Evolutionary conservation across 2,113 vertebrate genomes (phyloP), one percentile per base, ranked within the genome.

Genomic region (Callithrix jacchus): DNA sequence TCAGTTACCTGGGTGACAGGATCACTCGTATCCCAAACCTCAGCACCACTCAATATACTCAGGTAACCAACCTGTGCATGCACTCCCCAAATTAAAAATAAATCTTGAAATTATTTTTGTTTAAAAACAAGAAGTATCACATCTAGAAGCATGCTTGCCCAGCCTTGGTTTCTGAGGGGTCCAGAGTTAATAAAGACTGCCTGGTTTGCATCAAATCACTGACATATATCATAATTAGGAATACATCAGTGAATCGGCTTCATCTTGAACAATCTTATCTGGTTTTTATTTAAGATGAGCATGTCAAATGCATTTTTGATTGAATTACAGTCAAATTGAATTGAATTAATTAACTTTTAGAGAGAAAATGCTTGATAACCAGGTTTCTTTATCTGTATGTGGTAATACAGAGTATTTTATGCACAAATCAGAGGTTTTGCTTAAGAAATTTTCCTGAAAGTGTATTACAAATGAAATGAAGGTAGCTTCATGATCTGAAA

Each of bases 301-400:
- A 83, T 10, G 8, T 93, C 73, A 93, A 94, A 83, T 94, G 52
- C 12, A 70, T 23, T 87, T 76, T 84, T 89, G 32, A 88, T 74
- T 83, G 58, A 92, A 96, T 91, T 96, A 95, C 20, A 91, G 76
- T 61, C 25, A n/a, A n/a, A n/a, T n/a, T n/a, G n/a, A n/a, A n/a
- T n/a, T n/a, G n/a, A n/a, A n/a, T n/a, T n/a, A n/a, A n/a, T 88
- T 88, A 76, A 66, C 66, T 94, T 21, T 68, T 73, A 89, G n/a
- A 11, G 35, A 76, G 20, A 20, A 95, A 95, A 80, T 66, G 10
- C 68, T 70, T 68, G 49, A 45, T 74, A n/a, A 84, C 16, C 11
- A 83, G 45, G 2, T 96, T 96, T 88, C 56, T 82, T 91, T 76
- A 92, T 52, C 73, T 64, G 77, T 68, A 47, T 42, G 23, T 68